Evolutionary conservation across 2,113 vertebrate species (phyloP).

Genomic region (Caretta caretta): DNA sequence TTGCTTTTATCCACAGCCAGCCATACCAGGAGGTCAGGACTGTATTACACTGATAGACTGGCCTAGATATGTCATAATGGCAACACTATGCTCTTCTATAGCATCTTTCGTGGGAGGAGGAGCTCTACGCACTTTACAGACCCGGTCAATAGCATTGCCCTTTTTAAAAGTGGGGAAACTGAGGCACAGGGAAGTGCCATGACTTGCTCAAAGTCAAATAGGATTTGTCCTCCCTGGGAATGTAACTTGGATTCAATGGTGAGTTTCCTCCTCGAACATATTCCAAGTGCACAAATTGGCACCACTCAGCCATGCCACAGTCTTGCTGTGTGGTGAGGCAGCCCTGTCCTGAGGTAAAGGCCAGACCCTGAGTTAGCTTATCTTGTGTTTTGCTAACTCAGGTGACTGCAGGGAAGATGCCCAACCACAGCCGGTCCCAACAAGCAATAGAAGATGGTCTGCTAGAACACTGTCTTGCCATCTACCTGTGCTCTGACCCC

Average conservation of each 20-base stretch:
- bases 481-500: too few relatives aligned
- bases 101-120: background rate
- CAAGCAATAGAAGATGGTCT: background rate
- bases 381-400: background rate
- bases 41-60: background rate
- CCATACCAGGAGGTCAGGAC: background rate
- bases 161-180: background rate
- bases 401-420: background rate
- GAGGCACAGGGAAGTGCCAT: background rate
- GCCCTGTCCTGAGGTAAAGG: background rate
- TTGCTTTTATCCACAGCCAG: background rate
- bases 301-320: background rate
- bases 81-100: background rate
- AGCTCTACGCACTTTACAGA: background rate
- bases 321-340: background rate
- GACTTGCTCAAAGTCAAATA: background rate
- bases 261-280: background rate
- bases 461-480: background rate
- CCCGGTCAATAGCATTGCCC: slow-evolving; percentile 48
- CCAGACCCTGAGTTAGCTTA: background rate
- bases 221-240: slow-evolving; percentile 16
- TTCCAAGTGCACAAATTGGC: background rate
- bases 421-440: background rate
- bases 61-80: background rate
- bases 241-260: background rate